Base-by-base conservation (phyloP, 2,888 invertebrate species). In the Clepsis dumicolana region DNA sequence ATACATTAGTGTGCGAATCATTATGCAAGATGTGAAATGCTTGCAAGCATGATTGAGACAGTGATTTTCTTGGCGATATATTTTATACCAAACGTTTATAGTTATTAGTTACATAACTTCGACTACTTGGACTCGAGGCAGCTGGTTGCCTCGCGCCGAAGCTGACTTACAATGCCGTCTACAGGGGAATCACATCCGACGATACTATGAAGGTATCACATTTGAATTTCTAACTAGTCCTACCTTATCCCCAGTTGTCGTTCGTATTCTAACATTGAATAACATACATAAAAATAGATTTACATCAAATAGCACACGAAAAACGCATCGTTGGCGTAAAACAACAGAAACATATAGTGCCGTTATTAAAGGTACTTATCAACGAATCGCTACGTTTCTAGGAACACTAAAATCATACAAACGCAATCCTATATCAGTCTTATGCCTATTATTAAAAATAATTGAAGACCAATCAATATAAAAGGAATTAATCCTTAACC, bases 381-480 rank as follows among this genome's bases (percentile, higher is more conserved):
- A 66, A 70, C 73, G 76, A 75, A 64, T 72, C 72, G 78, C 78
- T 75, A 76, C 75, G 62, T 70, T 75, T 70, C 64, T 74, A 77
- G 70, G 69, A 64, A 69, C 71, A 72, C 71, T 63, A 64, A 79
- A 84, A 79, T 67, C 65, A 80, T 81, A 80, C 76, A 72, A 88
- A 88, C 80, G 76, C 83, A 90, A 88, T 80, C 81, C 80, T 88
- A 86, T 75, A 86, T 91, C 92, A 92, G 91, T 93, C 92, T 93
- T 92, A 92, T 91, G 87, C 83, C 90, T 91, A 91, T 48, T 87
- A 78, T 81, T 82, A 84, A 85, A 85, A 85, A 73, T 67, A 80
- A 78, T 76, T 75, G 65, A 78, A 76, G 80, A 67, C 78, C 75
- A 80, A 79, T 73, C 76, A 74, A 76, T 60, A 68, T 74, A 65